Conservation (phyloP, 2,797 vertebrate genomes). For the Glossophaga mutica region DNA sequence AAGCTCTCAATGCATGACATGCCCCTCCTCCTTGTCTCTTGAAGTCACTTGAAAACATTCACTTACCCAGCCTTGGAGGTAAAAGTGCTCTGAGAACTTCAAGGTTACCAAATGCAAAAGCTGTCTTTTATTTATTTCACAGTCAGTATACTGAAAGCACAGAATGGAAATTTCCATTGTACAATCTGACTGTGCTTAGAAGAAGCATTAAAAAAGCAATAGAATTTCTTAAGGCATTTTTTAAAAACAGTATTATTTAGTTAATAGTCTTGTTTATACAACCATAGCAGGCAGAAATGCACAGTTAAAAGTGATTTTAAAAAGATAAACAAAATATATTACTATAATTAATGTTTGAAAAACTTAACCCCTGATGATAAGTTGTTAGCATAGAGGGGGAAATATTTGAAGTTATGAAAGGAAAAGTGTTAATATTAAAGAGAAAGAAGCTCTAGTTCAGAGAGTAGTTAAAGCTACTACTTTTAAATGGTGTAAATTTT, state of each 20-base stretch:
- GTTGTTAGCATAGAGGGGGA: slow-evolving; percentile 44
- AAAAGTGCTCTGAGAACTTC: slow-evolving; percentile 79
- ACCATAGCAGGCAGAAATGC: slow-evolving; percentile 47
- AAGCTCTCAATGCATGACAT: background rate
- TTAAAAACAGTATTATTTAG: slow-evolving; percentile 57
- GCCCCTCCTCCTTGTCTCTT: slow-evolving; percentile 7
- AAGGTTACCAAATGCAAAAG: slow-evolving; percentile 83
- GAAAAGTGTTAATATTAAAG: slow-evolving; percentile 70
- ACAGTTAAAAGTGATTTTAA: slow-evolving; percentile 48
- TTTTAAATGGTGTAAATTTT: slow-evolving; percentile 77
- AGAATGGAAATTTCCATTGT: slow-evolving; percentile 74
- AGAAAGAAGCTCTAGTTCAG: slow-evolving; percentile 67
- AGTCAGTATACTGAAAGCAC: slow-evolving; percentile 62
- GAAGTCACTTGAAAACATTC: slow-evolving; percentile 76
- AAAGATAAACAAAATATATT: slow-evolving; percentile 67
- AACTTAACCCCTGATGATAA: slow-evolving; percentile 71
- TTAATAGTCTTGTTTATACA: slow-evolving; percentile 62
- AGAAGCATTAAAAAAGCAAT: slow-evolving; percentile 72
- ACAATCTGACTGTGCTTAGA: slow-evolving; percentile 69
- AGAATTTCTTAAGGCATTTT: slow-evolving; percentile 66
- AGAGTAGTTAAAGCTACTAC: slow-evolving; percentile 56
- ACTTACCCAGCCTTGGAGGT: slow-evolving; percentile 77
- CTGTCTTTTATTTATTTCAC: slow-evolving; percentile 80
- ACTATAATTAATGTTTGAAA: slow-evolving; percentile 61
- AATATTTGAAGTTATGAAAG: slow-evolving; percentile 78